These are phyloP conservation scores for Dendrophyllia cribrosa DNA, from an alignment of 64 coral and sea anemone genomes.

Conservation along the genomic window DNA sequence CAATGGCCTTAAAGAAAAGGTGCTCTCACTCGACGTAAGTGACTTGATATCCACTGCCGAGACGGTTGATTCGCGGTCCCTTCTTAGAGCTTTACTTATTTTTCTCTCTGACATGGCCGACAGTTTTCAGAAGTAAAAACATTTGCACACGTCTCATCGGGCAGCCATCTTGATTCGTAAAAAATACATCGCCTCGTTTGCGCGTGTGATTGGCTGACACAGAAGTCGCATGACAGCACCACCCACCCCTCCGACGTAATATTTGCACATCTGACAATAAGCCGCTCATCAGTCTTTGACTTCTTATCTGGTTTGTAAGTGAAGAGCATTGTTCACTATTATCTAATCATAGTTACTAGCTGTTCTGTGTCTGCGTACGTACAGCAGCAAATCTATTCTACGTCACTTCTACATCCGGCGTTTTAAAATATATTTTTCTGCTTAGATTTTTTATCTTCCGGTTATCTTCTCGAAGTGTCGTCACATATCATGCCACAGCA, in stretches of 20 bases:
- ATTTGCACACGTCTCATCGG: constrained; percentile 9
- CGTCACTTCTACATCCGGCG: no score
- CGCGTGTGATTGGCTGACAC: not conserved
- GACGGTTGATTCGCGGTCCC: constrained; percentile 57
- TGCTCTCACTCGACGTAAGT: constrained; percentile 51
- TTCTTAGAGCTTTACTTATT: constrained; percentile 53
- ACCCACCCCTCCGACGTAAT: constrained; percentile 14
- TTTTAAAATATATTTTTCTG: no score
- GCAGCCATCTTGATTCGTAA: constrained; percentile 31
- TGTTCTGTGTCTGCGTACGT: no score
- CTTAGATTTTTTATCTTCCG: no score
- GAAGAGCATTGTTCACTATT: no score
- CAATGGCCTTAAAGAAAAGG: constrained; percentile 61
- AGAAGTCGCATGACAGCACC: not conserved
- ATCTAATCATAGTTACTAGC: no score
- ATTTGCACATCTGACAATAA: not conserved
- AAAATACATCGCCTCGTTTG: constrained; percentile 17
- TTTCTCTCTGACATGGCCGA: constrained; percentile 43
- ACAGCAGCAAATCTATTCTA: no score
- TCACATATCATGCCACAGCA: no score
- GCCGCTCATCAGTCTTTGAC: not conserved
- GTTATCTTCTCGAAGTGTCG: no score
- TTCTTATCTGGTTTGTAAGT: not conserved
- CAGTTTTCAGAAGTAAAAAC: not conserved
- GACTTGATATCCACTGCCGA: constrained; percentile 47